Base-by-base conservation (phyloP, 2,888 invertebrate species). In the Cremastobaeus sp. region DNA sequence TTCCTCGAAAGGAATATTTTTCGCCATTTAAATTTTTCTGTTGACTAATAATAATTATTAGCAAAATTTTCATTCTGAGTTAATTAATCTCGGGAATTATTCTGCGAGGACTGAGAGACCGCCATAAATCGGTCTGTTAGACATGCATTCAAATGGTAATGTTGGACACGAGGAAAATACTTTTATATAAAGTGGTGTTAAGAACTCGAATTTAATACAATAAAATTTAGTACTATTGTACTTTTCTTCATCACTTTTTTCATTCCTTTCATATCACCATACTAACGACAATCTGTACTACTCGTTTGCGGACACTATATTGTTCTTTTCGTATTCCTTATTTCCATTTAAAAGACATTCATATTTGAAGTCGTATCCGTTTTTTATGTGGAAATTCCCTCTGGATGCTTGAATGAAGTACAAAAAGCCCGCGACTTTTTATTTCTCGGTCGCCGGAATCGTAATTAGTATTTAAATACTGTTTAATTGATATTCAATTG, bases 81-180 rank as follows among this genome's bases (percentile, higher is more conserved):
- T n/a, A n/a, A n/a, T n/a, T n/a, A n/a, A n/a, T n/a, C n/a, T n/a
- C n/a, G n/a, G n/a, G 32, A 12, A 32, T n/a, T 48, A 15, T 5
- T 37, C 15, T 15, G 15, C 12, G 11, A 1, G 15, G 11, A 54
- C 25, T 18, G 25, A 25, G 59, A 79, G 79, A n/a, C 78, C 79
- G 79, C 81, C 81, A 81, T 83, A 84, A 83, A 85, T 84, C 76
- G 79, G 77, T 74, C 77, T 76, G 57, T 71, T 32, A 30, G 70
- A 35, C 47, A 72, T 76, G 78, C 79, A 84, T 85, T 85, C 83
- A 84, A 73, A 85, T 85, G 85, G 78, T 85, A 85, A 85, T 85
- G 74, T 73, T 55, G 52, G 77, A 78, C 78, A 78, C 80, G 79
- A 83, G 82, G 83, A 85, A 84, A 83, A 81, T 81, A 78, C 73